A percentile compares a stretch with the other conserved stretches of the same genome.
Evolutionary conservation across 2,113 vertebrate genomes (phyloP).

Genomic region (Erythrocebus patas): DNA sequence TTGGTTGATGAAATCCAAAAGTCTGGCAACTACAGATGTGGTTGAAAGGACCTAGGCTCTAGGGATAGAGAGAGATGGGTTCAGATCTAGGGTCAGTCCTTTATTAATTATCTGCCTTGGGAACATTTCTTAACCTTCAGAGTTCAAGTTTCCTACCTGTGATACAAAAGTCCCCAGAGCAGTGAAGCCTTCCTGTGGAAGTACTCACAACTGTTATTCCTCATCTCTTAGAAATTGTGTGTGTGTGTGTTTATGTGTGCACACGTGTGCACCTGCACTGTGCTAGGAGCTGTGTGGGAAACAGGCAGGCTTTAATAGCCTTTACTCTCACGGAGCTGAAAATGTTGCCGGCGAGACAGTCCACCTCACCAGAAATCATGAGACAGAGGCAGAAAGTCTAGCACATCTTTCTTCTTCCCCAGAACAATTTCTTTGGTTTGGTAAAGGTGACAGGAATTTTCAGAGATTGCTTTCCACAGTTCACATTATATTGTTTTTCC

Average conservation of each 20-base stretch:
- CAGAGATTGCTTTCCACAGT: slow-evolving; percentile 75
- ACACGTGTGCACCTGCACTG: fast-evolving
- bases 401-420: neutral
- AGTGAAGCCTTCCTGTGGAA: neutral
- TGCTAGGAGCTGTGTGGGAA: neutral
- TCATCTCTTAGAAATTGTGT: neutral
- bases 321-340: neutral
- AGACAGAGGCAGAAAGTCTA: neutral
- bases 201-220: neutral
- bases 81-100: slow-evolving; percentile 6
- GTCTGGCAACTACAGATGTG: neutral
- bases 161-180: neutral
- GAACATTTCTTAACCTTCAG: neutral
- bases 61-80: neutral
- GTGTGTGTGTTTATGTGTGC: neutral
- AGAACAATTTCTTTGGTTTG: slow-evolving; percentile 37
- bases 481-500: slow-evolving; percentile 84
- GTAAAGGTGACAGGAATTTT: slow-evolving; percentile 74
- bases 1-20: slow-evolving; percentile 30
- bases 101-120: neutral
- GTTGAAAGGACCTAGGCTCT: neutral
- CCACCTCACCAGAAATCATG: neutral
- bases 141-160: neutral
- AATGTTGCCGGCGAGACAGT: neutral
- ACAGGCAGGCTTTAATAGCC: neutral